phyloP scores from a whole-genome alignment of 1,140 invertebrate species.

The Venustaconcha ellipsiformis region DNA sequence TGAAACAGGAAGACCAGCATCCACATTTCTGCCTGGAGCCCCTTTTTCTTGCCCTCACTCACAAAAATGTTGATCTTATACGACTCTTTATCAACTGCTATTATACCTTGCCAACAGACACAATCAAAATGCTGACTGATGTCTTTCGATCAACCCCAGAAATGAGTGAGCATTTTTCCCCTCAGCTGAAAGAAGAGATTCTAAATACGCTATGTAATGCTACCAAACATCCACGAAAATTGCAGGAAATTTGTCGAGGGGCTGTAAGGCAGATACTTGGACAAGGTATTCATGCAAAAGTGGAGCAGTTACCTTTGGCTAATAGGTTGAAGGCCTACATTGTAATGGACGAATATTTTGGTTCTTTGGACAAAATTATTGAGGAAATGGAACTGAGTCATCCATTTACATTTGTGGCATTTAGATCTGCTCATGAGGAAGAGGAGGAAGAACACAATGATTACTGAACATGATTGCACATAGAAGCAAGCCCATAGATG shows the following conservation, averaged over 20 bases:
- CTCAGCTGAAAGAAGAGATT: slow-evolving; percentile 45
- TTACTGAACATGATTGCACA: too few relatives aligned
- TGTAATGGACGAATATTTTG: slow-evolving; percentile 27
- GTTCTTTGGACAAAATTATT: slow-evolving; percentile 15
- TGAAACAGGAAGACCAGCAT: slow-evolving; percentile 59
- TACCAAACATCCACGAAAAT: slow-evolving; percentile 6
- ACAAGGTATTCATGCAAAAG: slow-evolving; percentile 2
- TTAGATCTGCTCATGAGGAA: slow-evolving; percentile 2
- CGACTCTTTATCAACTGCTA: slow-evolving; percentile 56
- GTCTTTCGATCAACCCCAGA: slow-evolving; percentile 46
- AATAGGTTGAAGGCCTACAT: slow-evolving; percentile 21
- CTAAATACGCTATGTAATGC: slow-evolving; percentile 1
- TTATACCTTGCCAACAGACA: slow-evolving; percentile 37
- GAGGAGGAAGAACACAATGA: too few relatives aligned
- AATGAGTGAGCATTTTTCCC: slow-evolving; percentile 44
- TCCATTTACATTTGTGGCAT: slow-evolving; percentile 14
- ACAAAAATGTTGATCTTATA: slow-evolving; percentile 59
- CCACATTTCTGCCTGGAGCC: slow-evolving; percentile 65
- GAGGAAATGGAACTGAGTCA: slow-evolving; percentile 3
- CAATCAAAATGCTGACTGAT: slow-evolving; percentile 42
- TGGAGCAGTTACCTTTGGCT: slow-evolving; percentile 21
- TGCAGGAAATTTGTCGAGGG: slow-evolving; percentile 23
- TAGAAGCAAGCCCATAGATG: too few relatives aligned
- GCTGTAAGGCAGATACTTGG: slow-evolving; percentile 14
- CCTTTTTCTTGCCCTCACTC: slow-evolving; percentile 60